These are phyloP conservation scores for Falco concolor DNA, from an alignment of 2,797 vertebrate genomes.

Conservation along the genomic window DNA sequence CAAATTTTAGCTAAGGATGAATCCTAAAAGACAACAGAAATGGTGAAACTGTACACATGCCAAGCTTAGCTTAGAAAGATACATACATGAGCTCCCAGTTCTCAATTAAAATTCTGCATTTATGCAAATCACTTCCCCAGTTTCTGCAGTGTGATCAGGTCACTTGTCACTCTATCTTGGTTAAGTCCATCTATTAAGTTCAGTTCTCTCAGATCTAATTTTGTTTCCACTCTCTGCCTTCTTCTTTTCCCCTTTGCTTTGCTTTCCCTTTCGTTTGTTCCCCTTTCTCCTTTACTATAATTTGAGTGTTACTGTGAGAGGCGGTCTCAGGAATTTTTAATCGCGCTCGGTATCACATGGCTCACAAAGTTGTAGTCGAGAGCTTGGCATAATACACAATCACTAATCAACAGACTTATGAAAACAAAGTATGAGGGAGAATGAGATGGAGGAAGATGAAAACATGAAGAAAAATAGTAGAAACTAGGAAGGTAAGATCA, in stretches of 20 bases:
- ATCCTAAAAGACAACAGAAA: not conserved
- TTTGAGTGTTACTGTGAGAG: not conserved
- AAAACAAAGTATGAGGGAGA: not conserved
- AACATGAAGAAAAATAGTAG: not conserved
- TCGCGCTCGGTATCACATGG: not conserved
- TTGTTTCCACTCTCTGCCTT: not conserved
- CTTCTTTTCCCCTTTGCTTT: not conserved
- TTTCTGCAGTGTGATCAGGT: not conserved
- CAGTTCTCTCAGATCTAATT: not conserved
- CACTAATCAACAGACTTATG: not conserved
- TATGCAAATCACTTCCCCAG: not conserved
- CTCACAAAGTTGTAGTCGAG: not conserved
- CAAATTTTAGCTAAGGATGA: not conserved
- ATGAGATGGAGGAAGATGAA: not conserved
- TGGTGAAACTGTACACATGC: not conserved
- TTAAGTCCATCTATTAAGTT: not conserved
- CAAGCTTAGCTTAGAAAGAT: not conserved
- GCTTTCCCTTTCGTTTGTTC: not conserved
- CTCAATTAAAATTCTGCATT: not conserved
- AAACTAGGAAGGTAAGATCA: not conserved
- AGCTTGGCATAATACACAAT: not conserved
- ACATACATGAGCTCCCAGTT: not conserved
- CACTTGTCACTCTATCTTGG: not conserved
- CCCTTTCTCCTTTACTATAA: not conserved
- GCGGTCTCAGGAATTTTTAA: conserved; percentile 2